Evolutionary conservation across 2,797 vertebrate species (phyloP).

Genomic region (Champsocephalus gunnari): DNA sequence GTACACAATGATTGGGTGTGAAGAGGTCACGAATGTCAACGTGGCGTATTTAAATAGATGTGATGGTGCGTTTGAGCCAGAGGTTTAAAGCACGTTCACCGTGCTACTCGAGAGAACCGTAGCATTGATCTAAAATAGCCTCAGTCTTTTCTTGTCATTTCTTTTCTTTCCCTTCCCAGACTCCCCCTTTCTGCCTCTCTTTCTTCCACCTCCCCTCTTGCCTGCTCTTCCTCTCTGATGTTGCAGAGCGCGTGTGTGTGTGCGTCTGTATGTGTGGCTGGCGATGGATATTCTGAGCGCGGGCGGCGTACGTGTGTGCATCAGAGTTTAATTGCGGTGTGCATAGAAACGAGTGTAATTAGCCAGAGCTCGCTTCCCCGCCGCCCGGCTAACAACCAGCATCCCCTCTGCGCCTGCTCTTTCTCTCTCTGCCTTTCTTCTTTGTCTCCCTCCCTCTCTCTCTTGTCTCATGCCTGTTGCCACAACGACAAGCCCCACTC

Average conservation of each 20-base stretch:
- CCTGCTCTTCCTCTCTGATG: slow-evolving; percentile 70
- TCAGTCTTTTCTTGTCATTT: slow-evolving; percentile 58
- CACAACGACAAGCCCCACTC: slow-evolving; percentile 81
- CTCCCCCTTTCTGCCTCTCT: slow-evolving; percentile 44
- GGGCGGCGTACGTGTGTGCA: slow-evolving; percentile 68
- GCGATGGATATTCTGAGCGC: slow-evolving; percentile 73
- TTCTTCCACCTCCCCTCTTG: slow-evolving; percentile 62
- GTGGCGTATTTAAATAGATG: slow-evolving; percentile 42
- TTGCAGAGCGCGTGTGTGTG: slow-evolving; percentile 55
- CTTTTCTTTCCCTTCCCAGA: slow-evolving; percentile 42
- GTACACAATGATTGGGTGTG: not conserved
- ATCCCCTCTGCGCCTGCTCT: slow-evolving; percentile 79
- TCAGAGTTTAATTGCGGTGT: slow-evolving; percentile 83
- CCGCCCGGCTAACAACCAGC: slow-evolving; percentile 82
- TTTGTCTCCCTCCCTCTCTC: slow-evolving; percentile 72
- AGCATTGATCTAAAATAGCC: slow-evolving; percentile 72
- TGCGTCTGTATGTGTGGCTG: slow-evolving; percentile 46
- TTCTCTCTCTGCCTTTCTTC: slow-evolving; percentile 74
- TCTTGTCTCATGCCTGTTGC: slow-evolving; percentile 81
- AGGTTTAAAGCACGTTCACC: slow-evolving; percentile 68
- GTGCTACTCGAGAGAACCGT: slow-evolving; percentile 62
- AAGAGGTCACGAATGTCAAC: slow-evolving; percentile 51
- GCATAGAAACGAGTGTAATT: slow-evolving; percentile 85
- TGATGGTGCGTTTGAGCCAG: slow-evolving; percentile 50
- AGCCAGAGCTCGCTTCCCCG: slow-evolving; percentile 79